Percentiles rank a stretch among this genome's conserved stretches.
These are phyloP conservation scores for Pseudomugil tenellus DNA, from an alignment of 2,797 vertebrate genomes.

Conservation along the genomic window DNA sequence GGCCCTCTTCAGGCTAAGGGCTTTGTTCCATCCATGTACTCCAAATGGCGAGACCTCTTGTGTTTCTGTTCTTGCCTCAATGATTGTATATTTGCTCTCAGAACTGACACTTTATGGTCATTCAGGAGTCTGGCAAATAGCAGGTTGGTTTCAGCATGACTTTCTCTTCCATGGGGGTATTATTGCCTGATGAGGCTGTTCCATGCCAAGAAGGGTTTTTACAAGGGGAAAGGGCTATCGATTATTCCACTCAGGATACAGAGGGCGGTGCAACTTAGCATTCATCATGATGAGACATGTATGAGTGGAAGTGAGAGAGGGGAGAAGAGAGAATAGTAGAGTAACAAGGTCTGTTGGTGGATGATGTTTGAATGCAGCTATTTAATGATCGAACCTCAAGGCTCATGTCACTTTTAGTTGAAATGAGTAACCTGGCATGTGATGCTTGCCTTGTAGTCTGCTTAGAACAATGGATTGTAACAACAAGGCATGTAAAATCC, in stretches of 20 bases:
- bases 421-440: background rate
- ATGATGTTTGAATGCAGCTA: background rate
- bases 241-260: slow-evolving; percentile 35
- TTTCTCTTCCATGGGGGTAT: slow-evolving; percentile 38
- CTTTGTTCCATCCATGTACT: slow-evolving; percentile 62
- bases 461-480: too few species aligned
- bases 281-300: slow-evolving; percentile 42
- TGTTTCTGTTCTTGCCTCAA: slow-evolving; percentile 52
- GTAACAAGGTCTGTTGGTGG: slow-evolving; percentile 3
- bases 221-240: slow-evolving; percentile 25
- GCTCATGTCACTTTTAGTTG: background rate
- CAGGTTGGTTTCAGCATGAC: slow-evolving; percentile 57
- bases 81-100: slow-evolving; percentile 61
- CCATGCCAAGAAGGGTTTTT: slow-evolving; percentile 50
- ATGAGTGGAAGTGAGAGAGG: slow-evolving; percentile 10
- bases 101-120: slow-evolving; percentile 59
- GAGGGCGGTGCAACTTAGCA: slow-evolving; percentile 32
- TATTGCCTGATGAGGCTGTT: slow-evolving; percentile 39
- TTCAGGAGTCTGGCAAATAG: slow-evolving; percentile 64
- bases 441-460: background rate
- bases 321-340: slow-evolving; percentile 8
- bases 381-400: background rate
- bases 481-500: background rate
- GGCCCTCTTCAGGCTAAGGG: slow-evolving; percentile 47
- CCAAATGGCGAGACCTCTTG: slow-evolving; percentile 56